Percentiles rank a stretch among this genome's conserved stretches.
These are phyloP conservation scores for Mythimna ferrago DNA, from an alignment of 2,888 invertebrate genomes.

Conservation along the genomic window DNA sequence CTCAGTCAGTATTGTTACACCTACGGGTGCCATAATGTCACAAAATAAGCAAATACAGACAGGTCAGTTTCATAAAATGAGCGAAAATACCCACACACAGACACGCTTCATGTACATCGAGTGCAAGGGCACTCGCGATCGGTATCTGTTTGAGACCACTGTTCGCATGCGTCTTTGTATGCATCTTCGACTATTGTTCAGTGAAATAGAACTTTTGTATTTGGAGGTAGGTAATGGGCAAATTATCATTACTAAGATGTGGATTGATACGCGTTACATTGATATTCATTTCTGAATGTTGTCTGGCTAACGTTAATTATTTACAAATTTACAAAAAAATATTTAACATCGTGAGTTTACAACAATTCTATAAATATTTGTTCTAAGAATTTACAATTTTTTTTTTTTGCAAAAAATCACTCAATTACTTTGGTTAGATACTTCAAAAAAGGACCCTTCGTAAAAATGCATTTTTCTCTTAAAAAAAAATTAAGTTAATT, in stretches of 20 bases:
- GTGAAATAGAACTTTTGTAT: too few relatives aligned
- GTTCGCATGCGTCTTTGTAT: not conserved
- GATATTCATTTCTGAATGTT: not conserved
- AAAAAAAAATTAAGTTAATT: not conserved
- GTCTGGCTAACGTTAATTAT: not conserved
- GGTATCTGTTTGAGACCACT: not conserved
- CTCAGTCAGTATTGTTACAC: conserved; percentile 6
- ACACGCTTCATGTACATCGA: not conserved
- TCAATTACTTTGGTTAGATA: too few relatives aligned
- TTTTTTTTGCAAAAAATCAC: too few relatives aligned
- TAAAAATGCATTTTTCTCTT: too few relatives aligned
- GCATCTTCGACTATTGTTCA: too few relatives aligned
- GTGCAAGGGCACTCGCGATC: not conserved
- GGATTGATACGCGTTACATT: not conserved
- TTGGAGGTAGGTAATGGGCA: too few relatives aligned
- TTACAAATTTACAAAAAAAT: too few relatives aligned
- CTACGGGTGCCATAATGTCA: not conserved
- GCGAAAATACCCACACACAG: not conserved
- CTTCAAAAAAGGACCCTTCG: too few relatives aligned
- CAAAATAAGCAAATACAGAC: not conserved
- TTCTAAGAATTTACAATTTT: too few relatives aligned
- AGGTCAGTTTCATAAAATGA: not conserved
- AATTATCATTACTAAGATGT: not conserved
- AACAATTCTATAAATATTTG: too few relatives aligned
- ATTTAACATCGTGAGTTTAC: too few relatives aligned